Base-by-base conservation (phyloP, 2,888 invertebrate species). In the Chironomus tentans region DNA sequence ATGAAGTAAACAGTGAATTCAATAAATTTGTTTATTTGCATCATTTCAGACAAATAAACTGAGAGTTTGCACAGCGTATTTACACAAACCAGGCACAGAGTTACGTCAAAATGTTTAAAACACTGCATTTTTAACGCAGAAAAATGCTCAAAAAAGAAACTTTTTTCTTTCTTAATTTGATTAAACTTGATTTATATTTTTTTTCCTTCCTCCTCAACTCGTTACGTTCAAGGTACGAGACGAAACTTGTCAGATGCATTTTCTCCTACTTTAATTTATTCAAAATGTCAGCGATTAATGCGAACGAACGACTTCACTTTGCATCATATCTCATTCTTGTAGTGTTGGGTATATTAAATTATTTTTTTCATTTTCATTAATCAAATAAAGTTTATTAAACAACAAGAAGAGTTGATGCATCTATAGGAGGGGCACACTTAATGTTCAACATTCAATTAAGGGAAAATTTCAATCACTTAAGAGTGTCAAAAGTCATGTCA, bases 301-400 rank as follows among this genome's bases (percentile, higher is more conserved):
- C 18, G 18, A 46, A 70, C 70, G 21, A 70, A 18, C 70, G 48
- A 47, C 70, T 47, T 70, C 48, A 70, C 70, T 47, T 70, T 70
- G 70, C 46, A 48, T 68, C 61, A 61, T 21, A 38, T 38, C 38
- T 38, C 38, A 38, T 38, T n/a, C 10, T 38, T 38, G 10, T 38
- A 38, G 38, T 38, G 38, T 38, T 38, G 38, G 7, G 7, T 38
- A 10, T 38, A 38, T 38, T 38, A 38, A 38, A 38, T 10, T 10
- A 38, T 38, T 38, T 10, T 28, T 28, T 28, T 28, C 5, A 28
- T 38, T 18, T 56, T 56, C 56, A 56, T 56, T 56, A 56, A 56
- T 56, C 56, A 56, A 56, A 56, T 56, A 18, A 50, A 56, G 18
- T 56, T 7, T 56, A 7, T 56, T 50, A 5, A 50, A 50, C 50